Evolutionary conservation across 1,140 invertebrate species (phyloP).

Genomic region (Lordiphosa collinella): DNA sequence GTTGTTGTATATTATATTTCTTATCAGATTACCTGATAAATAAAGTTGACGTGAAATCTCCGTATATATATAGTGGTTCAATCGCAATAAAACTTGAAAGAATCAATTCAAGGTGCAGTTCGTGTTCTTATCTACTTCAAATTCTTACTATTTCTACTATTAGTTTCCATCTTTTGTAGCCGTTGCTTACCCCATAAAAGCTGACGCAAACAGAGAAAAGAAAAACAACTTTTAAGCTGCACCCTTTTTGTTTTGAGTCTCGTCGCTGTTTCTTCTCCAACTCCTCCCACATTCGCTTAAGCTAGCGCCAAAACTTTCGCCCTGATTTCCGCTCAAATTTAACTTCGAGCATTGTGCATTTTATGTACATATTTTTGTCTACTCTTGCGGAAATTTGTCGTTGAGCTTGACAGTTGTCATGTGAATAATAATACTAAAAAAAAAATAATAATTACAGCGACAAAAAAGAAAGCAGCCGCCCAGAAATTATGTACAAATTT

Average conservation of each 20-base stretch:
- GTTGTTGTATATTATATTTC: too few relatives aligned
- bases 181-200: conserved; percentile 6
- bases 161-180: neutral
- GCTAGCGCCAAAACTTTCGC: conserved; percentile 40
- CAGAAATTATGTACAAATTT: conserved; percentile 29
- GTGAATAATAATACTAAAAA: conserved; percentile 43
- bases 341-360: conserved; percentile 5
- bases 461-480: conserved; percentile 34
- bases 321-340: conserved; percentile 39
- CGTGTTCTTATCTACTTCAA: too few relatives aligned
- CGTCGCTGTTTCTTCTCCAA: conserved; percentile 11
- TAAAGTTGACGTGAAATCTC: too few relatives aligned
- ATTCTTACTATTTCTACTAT: neutral
- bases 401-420: conserved; percentile 38
- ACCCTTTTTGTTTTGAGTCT: conserved; percentile 18
- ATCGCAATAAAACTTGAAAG: too few relatives aligned
- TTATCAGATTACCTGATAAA: too few relatives aligned
- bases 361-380: conserved; percentile 11
- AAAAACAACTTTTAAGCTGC: conserved; percentile 24
- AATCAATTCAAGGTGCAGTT: too few relatives aligned
- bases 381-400: conserved; percentile 41
- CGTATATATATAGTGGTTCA: too few relatives aligned
- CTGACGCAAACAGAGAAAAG: neutral
- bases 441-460: conserved; percentile 21
- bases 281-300: conserved; percentile 13